Percentiles rank a stretch among this genome's conserved stretches.
These are phyloP conservation scores for Prunella strophiata DNA, from an alignment of 2,797 vertebrate genomes.

Conservation along the genomic window DNA sequence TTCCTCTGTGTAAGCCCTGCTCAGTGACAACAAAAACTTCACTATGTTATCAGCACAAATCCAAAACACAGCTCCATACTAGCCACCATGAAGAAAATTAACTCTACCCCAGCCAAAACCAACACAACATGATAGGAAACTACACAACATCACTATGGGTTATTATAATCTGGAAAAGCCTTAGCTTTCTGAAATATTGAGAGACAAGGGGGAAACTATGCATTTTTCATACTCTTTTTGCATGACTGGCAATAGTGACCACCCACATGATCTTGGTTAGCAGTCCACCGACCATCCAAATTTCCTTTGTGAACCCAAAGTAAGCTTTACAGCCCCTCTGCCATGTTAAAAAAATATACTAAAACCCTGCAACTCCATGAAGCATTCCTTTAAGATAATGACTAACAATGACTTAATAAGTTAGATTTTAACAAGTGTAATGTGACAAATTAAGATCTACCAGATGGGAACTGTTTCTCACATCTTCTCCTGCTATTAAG, in stretches of 20 bases:
- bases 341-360: not conserved
- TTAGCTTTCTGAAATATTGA: not conserved
- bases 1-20: not conserved
- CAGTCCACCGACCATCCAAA: not conserved
- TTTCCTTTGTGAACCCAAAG: not conserved
- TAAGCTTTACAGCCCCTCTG: not conserved
- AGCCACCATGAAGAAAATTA: not conserved
- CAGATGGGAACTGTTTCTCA: not conserved
- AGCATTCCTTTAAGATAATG: not conserved
- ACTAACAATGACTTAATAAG: not conserved
- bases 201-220: not conserved
- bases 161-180: not conserved
- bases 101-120: not conserved
- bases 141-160: not conserved
- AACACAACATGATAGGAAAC: not conserved
- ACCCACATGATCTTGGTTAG: not conserved
- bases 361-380: not conserved
- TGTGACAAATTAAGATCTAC: not conserved
- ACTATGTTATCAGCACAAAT: not conserved
- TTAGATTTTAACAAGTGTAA: constrained; percentile 2
- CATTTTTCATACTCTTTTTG: constrained; percentile 6
- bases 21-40: not conserved
- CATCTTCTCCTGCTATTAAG: not conserved
- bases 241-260: not conserved
- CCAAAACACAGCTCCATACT: not conserved